Conservation (phyloP, 2,113 vertebrate species). For the Eulacestoma nigropectus region DNA sequence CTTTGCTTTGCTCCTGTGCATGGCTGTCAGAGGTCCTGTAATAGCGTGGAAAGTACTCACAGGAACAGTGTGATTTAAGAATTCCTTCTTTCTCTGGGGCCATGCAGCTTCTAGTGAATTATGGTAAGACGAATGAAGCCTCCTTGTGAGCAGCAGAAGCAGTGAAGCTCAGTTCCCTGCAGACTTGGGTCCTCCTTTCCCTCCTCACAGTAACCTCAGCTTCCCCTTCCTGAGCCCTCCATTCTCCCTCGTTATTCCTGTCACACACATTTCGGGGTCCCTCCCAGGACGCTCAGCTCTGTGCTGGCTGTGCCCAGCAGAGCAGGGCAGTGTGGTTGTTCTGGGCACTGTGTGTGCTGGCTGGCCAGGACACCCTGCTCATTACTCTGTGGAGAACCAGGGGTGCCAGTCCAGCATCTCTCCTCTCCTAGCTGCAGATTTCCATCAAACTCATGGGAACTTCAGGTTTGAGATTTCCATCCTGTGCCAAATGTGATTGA, state of each 20-base stretch:
- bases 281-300: background rate
- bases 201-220: background rate
- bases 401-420: background rate
- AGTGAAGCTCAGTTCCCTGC: background rate
- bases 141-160: background rate
- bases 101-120: background rate
- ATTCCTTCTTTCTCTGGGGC: background rate
- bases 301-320: background rate
- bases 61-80: background rate
- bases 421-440: background rate
- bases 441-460: background rate
- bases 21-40: background rate
- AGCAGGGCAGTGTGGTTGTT: background rate
- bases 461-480: background rate
- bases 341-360: background rate
- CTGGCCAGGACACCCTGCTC: background rate
- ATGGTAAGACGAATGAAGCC: background rate
- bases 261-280: background rate
- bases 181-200: background rate
- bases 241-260: background rate
- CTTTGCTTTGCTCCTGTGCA: background rate
- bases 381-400: fast-evolving
- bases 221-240: background rate
- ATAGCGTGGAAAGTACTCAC: background rate
- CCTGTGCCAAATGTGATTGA: background rate